These are phyloP conservation scores for Lamprologus speciosus DNA, from an alignment of 2,113 vertebrate genomes.

Conservation along the genomic window DNA sequence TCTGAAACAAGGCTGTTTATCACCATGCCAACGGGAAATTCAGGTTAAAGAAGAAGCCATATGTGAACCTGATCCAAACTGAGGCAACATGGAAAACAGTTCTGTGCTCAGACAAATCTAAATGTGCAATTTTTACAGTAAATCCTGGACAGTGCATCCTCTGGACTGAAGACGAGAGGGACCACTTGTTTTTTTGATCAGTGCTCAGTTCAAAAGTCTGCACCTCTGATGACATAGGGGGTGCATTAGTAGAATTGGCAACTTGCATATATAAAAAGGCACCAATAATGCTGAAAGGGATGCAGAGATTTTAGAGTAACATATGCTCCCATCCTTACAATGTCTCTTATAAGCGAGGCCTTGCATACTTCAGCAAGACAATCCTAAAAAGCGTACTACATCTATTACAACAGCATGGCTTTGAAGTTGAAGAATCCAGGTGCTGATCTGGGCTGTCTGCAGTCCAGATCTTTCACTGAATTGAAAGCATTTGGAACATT, in stretches of 20 bases:
- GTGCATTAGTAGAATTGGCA: fast-evolving
- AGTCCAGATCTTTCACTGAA: neutral
- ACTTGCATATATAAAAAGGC: neutral
- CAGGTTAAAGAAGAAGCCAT: neutral
- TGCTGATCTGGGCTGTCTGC: neutral
- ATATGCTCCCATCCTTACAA: neutral
- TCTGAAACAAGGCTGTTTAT: neutral
- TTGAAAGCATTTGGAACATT: neutral
- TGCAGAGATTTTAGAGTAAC: neutral
- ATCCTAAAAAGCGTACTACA: neutral
- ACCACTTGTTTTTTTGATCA: neutral
- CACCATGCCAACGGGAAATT: neutral
- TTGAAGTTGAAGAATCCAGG: neutral
- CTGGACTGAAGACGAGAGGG: fast-evolving
- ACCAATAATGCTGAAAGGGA: neutral
- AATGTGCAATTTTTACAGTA: fast-evolving
- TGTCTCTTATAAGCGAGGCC: fast-evolving
- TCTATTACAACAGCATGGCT: neutral
- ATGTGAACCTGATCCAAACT: neutral
- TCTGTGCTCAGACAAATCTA: neutral
- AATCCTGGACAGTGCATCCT: neutral
- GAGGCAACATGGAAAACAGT: neutral
- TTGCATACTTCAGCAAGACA: neutral
- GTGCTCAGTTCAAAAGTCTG: neutral
- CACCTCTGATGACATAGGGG: neutral